phyloP scores from a whole-genome alignment of 2,113 vertebrate genomes.

The Rhinichthys klamathensis region DNA sequence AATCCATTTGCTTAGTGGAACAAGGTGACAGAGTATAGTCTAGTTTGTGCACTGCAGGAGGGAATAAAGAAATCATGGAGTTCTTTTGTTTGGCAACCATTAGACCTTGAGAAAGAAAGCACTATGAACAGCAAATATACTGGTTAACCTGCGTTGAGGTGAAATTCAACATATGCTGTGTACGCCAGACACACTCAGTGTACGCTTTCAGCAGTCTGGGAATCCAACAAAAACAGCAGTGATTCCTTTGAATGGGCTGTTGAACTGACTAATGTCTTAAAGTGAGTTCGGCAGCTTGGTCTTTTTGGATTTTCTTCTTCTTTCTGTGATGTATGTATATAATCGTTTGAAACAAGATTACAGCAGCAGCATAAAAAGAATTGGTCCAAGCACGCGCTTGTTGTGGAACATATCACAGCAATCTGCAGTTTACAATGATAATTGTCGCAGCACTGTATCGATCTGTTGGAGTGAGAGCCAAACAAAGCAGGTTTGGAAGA shows the following conservation, averaged over 20 bases:
- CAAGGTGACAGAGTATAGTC: constrained; percentile 27
- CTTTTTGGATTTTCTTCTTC: constrained; percentile 30
- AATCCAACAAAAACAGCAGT: constrained; percentile 36
- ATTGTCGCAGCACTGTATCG: constrained; percentile 70
- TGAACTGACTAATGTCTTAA: constrained; percentile 47
- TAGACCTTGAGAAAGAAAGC: constrained; percentile 15
- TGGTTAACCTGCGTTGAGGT: background rate
- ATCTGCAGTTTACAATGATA: constrained; percentile 74
- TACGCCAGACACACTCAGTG: background rate
- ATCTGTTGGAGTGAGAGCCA: constrained; percentile 60
- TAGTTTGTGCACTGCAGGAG: constrained; percentile 16
- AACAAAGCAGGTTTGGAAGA: constrained; percentile 54
- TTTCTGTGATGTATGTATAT: constrained; percentile 64
- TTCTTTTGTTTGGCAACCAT: constrained; percentile 21
- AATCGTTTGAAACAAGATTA: constrained; percentile 71
- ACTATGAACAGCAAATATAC: background rate
- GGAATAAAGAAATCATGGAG: background rate
- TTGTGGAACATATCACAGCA: constrained; percentile 71
- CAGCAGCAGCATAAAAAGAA: constrained; percentile 66
- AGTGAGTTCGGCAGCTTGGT: constrained; percentile 10
- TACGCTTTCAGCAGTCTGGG: constrained; percentile 23
- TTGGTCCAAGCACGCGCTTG: constrained; percentile 62
- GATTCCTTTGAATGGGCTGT: constrained; percentile 38
- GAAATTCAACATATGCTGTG: background rate
- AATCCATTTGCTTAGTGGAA: constrained; percentile 47